Percentiles rank a stretch among this genome's conserved stretches.
Evolutionary conservation across 2,113 vertebrate species (phyloP).

Genomic region (Scolopax mira): DNA sequence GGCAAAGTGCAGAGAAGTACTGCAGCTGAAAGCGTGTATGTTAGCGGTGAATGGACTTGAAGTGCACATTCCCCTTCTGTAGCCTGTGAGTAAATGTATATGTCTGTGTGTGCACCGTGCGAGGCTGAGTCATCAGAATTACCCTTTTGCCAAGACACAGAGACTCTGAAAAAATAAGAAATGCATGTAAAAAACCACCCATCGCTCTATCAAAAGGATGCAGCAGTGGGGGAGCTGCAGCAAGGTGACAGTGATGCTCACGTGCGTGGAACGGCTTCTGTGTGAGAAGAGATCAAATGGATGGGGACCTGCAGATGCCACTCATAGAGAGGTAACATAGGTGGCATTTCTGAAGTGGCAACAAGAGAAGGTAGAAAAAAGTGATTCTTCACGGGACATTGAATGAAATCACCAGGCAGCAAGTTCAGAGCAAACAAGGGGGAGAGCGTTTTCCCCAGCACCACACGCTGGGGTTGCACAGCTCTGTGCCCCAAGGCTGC

Average conservation of each 20-base stretch:
- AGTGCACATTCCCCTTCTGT: slow-evolving; percentile 23
- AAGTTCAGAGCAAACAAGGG: neutral
- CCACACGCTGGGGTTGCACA: accelerated
- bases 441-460: accelerated
- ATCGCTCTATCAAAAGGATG: neutral
- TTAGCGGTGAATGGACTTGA: neutral
- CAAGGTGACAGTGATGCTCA: neutral
- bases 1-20: neutral
- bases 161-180: neutral
- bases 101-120: neutral
- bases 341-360: neutral
- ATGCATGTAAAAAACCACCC: neutral
- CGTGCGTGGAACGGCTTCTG: accelerated
- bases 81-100: neutral
- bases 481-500: neutral
- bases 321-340: neutral
- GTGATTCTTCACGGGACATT: accelerated
- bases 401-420: neutral
- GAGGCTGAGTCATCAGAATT: slow-evolving; percentile 2
- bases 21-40: neutral
- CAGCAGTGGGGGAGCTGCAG: neutral
- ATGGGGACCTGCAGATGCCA: neutral
- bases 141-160: slow-evolving; percentile 6
- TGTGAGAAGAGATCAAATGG: neutral
- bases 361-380: neutral